These are phyloP conservation scores for Hydrocynus forskahlii DNA, from an alignment of 2,797 vertebrate species.

Conservation along the genomic window DNA sequence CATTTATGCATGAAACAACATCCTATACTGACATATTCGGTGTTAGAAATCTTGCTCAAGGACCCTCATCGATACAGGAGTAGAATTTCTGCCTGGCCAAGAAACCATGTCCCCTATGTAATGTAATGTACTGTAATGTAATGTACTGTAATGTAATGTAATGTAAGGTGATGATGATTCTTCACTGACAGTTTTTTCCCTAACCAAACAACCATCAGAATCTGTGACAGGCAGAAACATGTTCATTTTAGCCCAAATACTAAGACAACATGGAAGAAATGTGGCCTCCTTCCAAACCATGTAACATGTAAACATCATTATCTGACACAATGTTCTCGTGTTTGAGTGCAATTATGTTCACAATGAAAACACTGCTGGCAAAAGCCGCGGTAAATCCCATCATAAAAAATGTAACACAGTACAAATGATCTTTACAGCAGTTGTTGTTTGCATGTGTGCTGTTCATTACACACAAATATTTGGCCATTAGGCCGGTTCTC, in stretches of 20 bases:
- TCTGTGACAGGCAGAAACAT: not conserved
- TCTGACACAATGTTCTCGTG: conserved; percentile 24
- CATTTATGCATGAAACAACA: too few relatives aligned
- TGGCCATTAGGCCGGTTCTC: conserved; percentile 14
- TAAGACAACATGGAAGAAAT: not conserved
- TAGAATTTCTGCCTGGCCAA: too few relatives aligned
- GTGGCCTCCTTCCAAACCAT: not conserved
- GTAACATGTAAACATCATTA: not conserved
- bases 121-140: too few relatives aligned
- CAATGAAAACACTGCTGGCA: conserved; percentile 13
- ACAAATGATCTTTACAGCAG: conserved; percentile 32
- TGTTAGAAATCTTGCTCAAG: too few relatives aligned
- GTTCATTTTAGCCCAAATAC: not conserved
- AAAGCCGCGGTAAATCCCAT: conserved; percentile 21
- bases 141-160: too few relatives aligned
- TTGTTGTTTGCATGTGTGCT: not conserved
- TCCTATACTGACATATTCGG: too few relatives aligned
- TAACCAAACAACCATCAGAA: not conserved
- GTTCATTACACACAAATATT: conserved; percentile 20
- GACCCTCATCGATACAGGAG: too few relatives aligned
- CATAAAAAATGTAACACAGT: conserved; percentile 15
- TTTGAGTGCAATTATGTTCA: conserved; percentile 23
- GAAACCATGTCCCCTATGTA: too few relatives aligned
- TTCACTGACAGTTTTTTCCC: not conserved
- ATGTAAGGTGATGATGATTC: not conserved